phyloP scores from a whole-genome alignment of 35 echinoderm and acorn worm species.

The Acanthaster planci region DNA sequence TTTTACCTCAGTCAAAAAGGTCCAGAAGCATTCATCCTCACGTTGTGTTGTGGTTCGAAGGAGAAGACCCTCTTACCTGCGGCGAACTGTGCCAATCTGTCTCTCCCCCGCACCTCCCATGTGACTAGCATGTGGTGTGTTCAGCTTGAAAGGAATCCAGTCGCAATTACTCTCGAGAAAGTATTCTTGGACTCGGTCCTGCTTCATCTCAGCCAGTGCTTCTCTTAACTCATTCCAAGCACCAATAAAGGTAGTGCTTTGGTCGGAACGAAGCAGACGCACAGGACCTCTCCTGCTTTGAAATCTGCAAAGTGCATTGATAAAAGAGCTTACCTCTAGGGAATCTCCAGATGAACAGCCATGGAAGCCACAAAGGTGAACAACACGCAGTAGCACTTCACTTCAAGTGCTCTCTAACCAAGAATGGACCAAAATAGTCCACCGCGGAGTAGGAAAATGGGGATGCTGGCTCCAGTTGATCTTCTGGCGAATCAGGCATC shows the following conservation, averaged over 20 bases:
- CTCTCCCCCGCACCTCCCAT: constrained; percentile 67
- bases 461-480: constrained; percentile 30
- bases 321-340: constrained; percentile 47
- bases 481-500: constrained; percentile 63
- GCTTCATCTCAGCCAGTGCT: constrained; percentile 57
- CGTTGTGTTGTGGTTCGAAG: constrained; percentile 27
- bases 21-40: constrained; percentile 58
- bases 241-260: constrained; percentile 65
- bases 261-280: constrained; percentile 64
- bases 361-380: constrained; percentile 71
- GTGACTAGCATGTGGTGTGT: constrained; percentile 49
- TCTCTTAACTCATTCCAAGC: constrained; percentile 52
- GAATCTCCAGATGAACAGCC: constrained; percentile 70
- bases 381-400: constrained; percentile 73
- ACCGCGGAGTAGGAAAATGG: constrained; percentile 75
- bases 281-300: constrained; percentile 60
- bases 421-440: constrained; percentile 77
- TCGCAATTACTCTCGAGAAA: constrained; percentile 38
- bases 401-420: constrained; percentile 42
- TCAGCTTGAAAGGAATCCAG: constrained; percentile 61
- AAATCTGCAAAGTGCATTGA: constrained; percentile 70
- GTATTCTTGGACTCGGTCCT: constrained; percentile 31
- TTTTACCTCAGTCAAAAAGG: constrained; percentile 26
- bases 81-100: constrained; percentile 50
- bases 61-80: constrained; percentile 35